Evolutionary conservation across 2,888 invertebrate species (phyloP), one percentile per base, ranked within the genome.

Genomic region (Griposia aprilina): DNA sequence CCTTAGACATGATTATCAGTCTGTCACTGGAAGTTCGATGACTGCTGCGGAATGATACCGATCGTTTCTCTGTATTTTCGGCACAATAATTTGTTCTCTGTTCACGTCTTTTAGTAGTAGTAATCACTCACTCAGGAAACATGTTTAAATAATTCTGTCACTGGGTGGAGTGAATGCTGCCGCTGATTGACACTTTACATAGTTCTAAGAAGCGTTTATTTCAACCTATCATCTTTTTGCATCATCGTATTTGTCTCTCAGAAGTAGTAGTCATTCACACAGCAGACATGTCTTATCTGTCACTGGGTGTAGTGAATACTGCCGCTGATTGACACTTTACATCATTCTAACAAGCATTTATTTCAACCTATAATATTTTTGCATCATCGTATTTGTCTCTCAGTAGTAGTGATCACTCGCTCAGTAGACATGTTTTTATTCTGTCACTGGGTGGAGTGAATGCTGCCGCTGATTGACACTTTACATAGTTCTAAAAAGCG

Each of bases 1-100:
- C 59, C 26, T 48, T 50, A 71, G 72, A 52, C 50, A 75, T 62
- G 36, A 36, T 36, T 36, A 36, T 36, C 30, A 36, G 30, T 83
- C 82, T 81, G 77, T 83, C 85, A 84, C 84, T 84, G 84, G 84
- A 75, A 65, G 15, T 67, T 48, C 76, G 73, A 69, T 68, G 17
- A 76, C 45, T 74, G 41, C 59, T 8, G 45, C 73, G 52, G 69
- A 69, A 13, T 36, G 65, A 76, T 13, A 36, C 30, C 30, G 3
- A 36, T 36, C 30, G 30, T 36, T 36, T 36, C 30, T 36, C 30
- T 3, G 30, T 36, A 36, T 36, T 36, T 36, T 36, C 30, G 2
- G 30, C 30, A 36, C 2, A 36, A 36, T 36, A 36, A 36, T 36
- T 36, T 36, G 30, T 36, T 36, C 30, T 3, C 3, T 36, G 30